Base-by-base conservation (phyloP, 1,140 invertebrate genomes). In the Drosophila watanabei region DNA sequence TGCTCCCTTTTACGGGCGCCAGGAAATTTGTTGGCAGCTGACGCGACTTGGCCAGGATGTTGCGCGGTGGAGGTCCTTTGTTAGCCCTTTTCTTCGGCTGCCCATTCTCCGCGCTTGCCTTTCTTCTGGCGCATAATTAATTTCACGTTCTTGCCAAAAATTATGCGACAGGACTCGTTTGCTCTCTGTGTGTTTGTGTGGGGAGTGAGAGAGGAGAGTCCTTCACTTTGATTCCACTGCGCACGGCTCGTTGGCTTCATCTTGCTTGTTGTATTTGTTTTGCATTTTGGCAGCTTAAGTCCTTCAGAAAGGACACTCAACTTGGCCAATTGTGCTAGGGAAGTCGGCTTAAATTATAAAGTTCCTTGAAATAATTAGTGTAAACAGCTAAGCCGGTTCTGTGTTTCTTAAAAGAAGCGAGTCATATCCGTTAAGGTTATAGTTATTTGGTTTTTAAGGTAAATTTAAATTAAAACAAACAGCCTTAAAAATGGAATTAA, bases 61-160 rank as follows among this genome's bases (percentile, higher is more conserved):
- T 73, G 35, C 46, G 28, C 46, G 30, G 51, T 18, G 69, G 51
- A 24, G 32, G 54, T 61, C 41, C 35, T 69, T 39, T 61, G 45
- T 46, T 61, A 37, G 37, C 62, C 79, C 62, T 45, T 62, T 28
- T 62, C 51, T 32, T 30, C 33, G 13, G 46, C 16, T 18, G 48
- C 75, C 39, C 30, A 58, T 51, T 45, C 66, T 65, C 66, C 62
- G 69, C 72, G 54, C 60, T 28, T 58, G 75, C 79, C 79, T 87
- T 84, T 75, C 76, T 80, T 77, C 58, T 64, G 62, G 80, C 78
- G 84, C 84, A 88, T 88, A 88, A 88, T 88, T 88, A 88, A 88
- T 88, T 88, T 88, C 85, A 81, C 85, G 85, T 81, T 81, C 73
- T 83, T 88, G 84, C 84, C 84, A 88, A 89, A 87, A 89, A 89